Evolutionary conservation across 92 coral and sea anemone genomes (phyloP).

Genomic region (Bergia puertoricense): DNA sequence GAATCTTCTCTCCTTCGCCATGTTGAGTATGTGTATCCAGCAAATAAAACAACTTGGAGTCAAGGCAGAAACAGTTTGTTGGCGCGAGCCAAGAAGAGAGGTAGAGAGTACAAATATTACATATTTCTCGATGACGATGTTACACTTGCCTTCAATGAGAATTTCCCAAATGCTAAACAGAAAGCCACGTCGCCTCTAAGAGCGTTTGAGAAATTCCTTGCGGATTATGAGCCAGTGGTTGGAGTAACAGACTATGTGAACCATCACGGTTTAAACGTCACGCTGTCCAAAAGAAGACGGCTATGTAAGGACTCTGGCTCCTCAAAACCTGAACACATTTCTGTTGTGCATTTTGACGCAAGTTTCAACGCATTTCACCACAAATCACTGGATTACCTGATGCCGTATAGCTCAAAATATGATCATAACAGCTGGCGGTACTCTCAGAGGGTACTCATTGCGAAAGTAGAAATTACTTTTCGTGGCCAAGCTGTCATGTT

Average conservation of each 20-base stretch:
- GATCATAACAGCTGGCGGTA: conserved; percentile 44
- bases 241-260: conserved; percentile 34
- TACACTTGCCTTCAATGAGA: conserved; percentile 7
- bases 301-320: background rate
- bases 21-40: too few relatives aligned
- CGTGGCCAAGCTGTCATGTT: conserved; percentile 35
- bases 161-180: background rate
- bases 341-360: conserved; percentile 48
- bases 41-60: conserved; percentile 20
- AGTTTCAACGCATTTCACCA: conserved; percentile 49
- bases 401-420: conserved; percentile 1
- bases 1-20: too few relatives aligned
- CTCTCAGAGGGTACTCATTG: conserved; percentile 36
- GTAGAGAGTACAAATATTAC: conserved; percentile 23
- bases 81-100: conserved; percentile 17
- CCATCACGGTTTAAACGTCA: background rate
- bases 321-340: background rate
- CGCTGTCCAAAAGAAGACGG: conserved; percentile 7
- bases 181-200: too few relatives aligned
- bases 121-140: conserved; percentile 38
- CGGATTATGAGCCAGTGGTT: conserved; percentile 34
- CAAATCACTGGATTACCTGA: conserved; percentile 1
- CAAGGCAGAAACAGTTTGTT: conserved; percentile 39
- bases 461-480: conserved; percentile 11
- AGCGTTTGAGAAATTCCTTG: too few relatives aligned